Evolutionary conservation across 2,888 invertebrate species (phyloP).

Genomic region (Ichneumoninae sp.): DNA sequence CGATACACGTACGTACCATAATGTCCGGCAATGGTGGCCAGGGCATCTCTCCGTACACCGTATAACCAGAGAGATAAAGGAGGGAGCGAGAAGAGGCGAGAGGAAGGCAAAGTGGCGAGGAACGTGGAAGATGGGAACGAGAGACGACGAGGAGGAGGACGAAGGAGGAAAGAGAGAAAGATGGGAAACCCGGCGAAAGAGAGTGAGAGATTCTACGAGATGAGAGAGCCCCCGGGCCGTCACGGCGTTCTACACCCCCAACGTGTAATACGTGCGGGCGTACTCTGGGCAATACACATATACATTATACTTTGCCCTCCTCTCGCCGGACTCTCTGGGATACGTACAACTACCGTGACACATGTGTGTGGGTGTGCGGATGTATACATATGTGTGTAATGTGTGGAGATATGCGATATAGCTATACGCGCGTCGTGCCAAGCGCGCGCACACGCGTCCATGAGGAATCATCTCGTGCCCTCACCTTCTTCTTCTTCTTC

Average conservation of each 20-base stretch:
- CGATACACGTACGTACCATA: constrained; percentile 75
- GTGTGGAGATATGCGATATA: constrained; percentile 16
- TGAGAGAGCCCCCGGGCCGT: constrained; percentile 75
- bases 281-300: constrained; percentile 60
- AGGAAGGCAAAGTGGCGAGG: constrained; percentile 40
- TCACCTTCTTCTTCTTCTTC: constrained; percentile 54
- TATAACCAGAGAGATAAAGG: constrained; percentile 62
- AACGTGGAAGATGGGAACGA: constrained; percentile 33
- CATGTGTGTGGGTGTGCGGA: neutral
- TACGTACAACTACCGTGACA: neutral
- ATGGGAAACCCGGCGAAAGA: constrained; percentile 59
- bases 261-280: constrained; percentile 69
- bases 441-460: constrained; percentile 67
- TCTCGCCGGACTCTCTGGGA: neutral
- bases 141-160: constrained; percentile 36
- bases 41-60: constrained; percentile 25
- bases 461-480: constrained; percentile 59
- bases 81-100: constrained; percentile 24
- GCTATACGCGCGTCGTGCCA: constrained; percentile 39
- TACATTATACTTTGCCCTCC: constrained; percentile 39
- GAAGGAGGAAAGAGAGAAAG: constrained; percentile 55
- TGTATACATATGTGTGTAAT: neutral
- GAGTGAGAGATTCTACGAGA: constrained; percentile 72
- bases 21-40: constrained; percentile 72
- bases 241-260: constrained; percentile 75